Evolutionary conservation across 2,113 vertebrate species (phyloP).

Genomic region (Bubalus kerabau): DNA sequence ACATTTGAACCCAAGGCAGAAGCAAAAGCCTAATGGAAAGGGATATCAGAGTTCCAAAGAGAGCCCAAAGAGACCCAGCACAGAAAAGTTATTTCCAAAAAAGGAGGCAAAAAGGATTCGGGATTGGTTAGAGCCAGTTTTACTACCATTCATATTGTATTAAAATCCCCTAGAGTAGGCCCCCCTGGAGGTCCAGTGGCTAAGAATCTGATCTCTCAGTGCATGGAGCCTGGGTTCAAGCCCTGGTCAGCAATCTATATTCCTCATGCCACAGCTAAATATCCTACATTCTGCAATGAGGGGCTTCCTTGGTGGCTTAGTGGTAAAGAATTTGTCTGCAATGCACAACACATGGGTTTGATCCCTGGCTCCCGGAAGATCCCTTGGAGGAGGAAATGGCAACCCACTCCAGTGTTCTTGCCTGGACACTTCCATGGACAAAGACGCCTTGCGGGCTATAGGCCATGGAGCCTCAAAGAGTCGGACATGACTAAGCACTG

Average conservation of each 20-base stretch:
- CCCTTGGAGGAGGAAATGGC: background rate
- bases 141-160: background rate
- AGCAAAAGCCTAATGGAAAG: background rate
- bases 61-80: background rate
- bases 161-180: background rate
- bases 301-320: background rate
- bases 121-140: background rate
- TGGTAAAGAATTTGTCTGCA: background rate
- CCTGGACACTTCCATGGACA: background rate
- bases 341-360: accelerated
- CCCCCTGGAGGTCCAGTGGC: background rate
- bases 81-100: background rate
- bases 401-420: background rate
- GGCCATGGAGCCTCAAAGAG: background rate
- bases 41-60: background rate
- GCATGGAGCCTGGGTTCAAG: background rate
- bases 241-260: background rate
- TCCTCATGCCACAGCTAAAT: background rate
- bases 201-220: background rate
- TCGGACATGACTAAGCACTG: background rate
- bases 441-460: accelerated
- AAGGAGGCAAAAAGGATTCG: background rate
- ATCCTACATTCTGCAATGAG: background rate
- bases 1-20: background rate
- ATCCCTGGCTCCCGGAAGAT: background rate